Evolutionary conservation across 2,888 invertebrate genomes (phyloP), one percentile per base, ranked within the genome.

Genomic region (Agrochola macilenta): DNA sequence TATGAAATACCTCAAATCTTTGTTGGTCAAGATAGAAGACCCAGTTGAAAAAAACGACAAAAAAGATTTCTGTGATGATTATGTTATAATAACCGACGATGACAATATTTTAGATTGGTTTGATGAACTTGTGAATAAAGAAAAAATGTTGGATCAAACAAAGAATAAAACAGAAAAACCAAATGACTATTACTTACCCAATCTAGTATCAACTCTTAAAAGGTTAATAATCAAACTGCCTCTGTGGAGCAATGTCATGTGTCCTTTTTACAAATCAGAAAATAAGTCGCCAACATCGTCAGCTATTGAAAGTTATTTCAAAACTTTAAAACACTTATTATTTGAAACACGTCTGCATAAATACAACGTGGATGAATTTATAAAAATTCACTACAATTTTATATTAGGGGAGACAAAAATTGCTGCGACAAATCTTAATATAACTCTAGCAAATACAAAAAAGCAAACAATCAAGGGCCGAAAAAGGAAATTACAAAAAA

Each of bases 191-290:
- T 60, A 70, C 58, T 58, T 58, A 43, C 69, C 58, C 11, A 43
- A 5, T 69, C 43, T 70, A 57, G 69, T 69, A 14, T 70, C 58
- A 46, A 70, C 69, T 69, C 74, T 75, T 69, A 63, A 46, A 73
- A 73, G 73, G 73, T 73, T 73, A 73, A 73, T 73, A 46, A 68
- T 68, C 0, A 74, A 74, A 74, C 68, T 74, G 39, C 52, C 74
- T 61, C 74, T 74, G 26, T 68, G 58, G 74, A 65, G 74, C 61
- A 74, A 74, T 69, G 69, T 70, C 57, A 70, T 74, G 74, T 74
- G 74, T 68, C 68, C 60, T 74, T 74, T 69, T 69, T 74, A 74
- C 68, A 74, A 74, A 68, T 74, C 74, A 2, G 39, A 68, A 74
- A 74, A 74, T 23, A 74, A 74, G 68, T 60, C 74, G 0, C 74